These are phyloP conservation scores for Etia nguti DNA, from an alignment of 2,113 vertebrate genomes.

Conservation along the genomic window DNA sequence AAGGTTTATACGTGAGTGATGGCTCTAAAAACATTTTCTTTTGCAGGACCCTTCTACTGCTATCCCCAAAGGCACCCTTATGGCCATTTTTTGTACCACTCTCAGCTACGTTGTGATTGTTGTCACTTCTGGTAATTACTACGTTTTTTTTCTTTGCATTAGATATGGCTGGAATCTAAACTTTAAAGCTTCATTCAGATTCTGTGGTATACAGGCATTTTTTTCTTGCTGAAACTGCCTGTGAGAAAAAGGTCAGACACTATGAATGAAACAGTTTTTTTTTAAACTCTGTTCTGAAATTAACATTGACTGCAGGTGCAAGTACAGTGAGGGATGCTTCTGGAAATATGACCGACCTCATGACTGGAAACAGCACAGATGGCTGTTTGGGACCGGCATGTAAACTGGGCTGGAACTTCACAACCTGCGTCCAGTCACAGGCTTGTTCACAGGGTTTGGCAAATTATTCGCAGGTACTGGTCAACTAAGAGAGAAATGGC, in stretches of 20 bases:
- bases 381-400: neutral
- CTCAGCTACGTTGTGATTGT: neutral
- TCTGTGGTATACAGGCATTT: fast-evolving
- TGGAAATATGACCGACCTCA: conserved; percentile 58
- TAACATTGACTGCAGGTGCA: conserved; percentile 30
- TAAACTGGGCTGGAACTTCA: conserved; percentile 58
- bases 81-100: neutral
- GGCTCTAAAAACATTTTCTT: neutral
- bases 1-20: neutral
- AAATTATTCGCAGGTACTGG: conserved; percentile 60
- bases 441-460: conserved; percentile 60
- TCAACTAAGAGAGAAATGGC: neutral
- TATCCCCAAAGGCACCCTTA: neutral
- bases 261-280: neutral
- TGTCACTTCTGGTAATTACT: conserved; percentile 39
- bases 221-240: neutral
- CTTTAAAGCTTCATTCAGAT: neutral
- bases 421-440: conserved; percentile 37
- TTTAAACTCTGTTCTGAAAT: neutral
- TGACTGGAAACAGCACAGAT: conserved; percentile 37
- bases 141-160: neutral
- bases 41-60: neutral
- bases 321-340: conserved; percentile 69
- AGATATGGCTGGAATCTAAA: neutral
- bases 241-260: neutral